A percentile compares a stretch with the other conserved stretches of the same genome.
Evolutionary conservation across 2,888 invertebrate species (phyloP).

Genomic region (Serripes groenlandicus): DNA sequence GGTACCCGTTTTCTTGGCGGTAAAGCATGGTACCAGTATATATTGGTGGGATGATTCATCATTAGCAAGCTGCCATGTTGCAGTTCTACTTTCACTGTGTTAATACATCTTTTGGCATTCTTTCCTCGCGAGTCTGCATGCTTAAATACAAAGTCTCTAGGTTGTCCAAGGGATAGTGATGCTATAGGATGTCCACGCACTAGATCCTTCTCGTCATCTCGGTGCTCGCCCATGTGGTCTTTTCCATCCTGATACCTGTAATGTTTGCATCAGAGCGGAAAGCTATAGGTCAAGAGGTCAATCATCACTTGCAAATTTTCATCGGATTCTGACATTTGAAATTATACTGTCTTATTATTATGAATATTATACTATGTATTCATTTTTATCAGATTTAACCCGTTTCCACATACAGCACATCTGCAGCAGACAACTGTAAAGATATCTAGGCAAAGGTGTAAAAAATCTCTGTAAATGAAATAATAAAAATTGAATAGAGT

Average conservation of each 20-base stretch:
- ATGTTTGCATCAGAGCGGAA: too few species aligned
- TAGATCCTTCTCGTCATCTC: conserved; percentile 91
- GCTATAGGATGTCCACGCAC: conserved; percentile 90
- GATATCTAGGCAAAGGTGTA: too few species aligned
- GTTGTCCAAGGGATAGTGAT: conserved; percentile 90
- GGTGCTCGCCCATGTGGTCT: conserved; percentile 91
- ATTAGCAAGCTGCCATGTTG: conserved; percentile 90
- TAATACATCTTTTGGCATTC: conserved; percentile 84
- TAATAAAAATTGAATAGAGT: too few species aligned
- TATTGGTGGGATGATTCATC: conserved; percentile 92
- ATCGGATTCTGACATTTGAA: too few species aligned
- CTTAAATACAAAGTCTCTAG: conserved; percentile 90
- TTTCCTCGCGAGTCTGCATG: conserved; percentile 87
- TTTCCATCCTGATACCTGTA: conserved; percentile 90
- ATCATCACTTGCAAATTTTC: too few species aligned
- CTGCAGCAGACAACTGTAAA: too few species aligned
- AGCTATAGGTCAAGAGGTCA: too few species aligned
- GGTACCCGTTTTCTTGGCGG: conserved; percentile 89
- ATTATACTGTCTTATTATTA: too few species aligned
- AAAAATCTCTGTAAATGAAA: too few species aligned
- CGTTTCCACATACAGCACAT: too few species aligned
- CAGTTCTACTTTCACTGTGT: conserved; percentile 88
- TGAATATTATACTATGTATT: too few species aligned
- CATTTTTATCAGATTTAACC: too few species aligned
- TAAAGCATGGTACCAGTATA: conserved; percentile 91